Percentiles rank a stretch among this genome's conserved stretches.
Conservation (phyloP, 2,113 vertebrate genomes). For the Kryptolebias marmoratus region DNA sequence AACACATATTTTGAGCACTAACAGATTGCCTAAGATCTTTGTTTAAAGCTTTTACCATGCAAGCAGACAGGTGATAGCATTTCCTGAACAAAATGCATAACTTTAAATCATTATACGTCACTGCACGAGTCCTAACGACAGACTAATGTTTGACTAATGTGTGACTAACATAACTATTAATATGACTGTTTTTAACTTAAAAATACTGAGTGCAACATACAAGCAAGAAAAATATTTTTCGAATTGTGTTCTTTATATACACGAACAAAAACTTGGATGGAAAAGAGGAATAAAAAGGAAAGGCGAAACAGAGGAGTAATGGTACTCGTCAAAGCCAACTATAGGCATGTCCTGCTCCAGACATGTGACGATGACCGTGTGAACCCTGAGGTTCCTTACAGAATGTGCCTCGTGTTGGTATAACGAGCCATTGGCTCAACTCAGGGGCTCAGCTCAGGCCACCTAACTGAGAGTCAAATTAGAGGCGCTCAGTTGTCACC, state of each 20-base stretch:
- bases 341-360: constrained; percentile 21
- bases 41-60: no score
- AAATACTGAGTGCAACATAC: no score
- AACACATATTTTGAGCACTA: no score
- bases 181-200: no score
- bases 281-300: not conserved
- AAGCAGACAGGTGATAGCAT: no score
- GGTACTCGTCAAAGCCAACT: constrained; percentile 30
- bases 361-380: constrained; percentile 60
- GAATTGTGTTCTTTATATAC: not conserved
- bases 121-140: no score
- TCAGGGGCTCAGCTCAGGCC: constrained; percentile 60
- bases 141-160: no score
- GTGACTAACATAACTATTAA: no score
- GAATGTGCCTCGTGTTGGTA: constrained; percentile 54
- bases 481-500: constrained; percentile 79
- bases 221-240: no score
- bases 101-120: no score
- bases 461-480: constrained; percentile 76
- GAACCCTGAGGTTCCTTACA: constrained; percentile 54
- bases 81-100: no score
- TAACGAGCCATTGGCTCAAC: constrained; percentile 53
- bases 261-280: not conserved
- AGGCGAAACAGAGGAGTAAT: constrained; percentile 4
- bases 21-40: no score